A percentile compares a stretch with the other conserved stretches of the same genome.
phyloP scores from a whole-genome alignment of 2,797 vertebrate species.

The Adrianichthys oophorus region DNA sequence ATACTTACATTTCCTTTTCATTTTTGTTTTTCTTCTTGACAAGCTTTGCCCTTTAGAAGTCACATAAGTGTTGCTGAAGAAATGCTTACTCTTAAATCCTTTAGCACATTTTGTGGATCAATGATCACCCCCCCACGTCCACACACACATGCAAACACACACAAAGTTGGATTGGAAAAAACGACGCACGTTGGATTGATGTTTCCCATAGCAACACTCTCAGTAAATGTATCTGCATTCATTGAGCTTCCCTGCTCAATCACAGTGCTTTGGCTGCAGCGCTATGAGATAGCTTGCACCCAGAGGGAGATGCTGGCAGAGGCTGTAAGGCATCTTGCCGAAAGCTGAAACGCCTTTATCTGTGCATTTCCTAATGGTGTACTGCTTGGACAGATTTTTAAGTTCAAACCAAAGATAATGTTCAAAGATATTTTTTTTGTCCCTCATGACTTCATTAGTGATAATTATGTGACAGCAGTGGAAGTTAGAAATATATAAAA shows the following conservation, averaged over 20 bases:
- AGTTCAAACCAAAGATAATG: conserved; percentile 60
- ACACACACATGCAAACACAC: no score
- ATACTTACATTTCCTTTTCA: conserved; percentile 13
- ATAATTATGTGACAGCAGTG: conserved; percentile 53
- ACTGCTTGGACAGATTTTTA: conserved; percentile 46
- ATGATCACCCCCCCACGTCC: conserved; percentile 32
- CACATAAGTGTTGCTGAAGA: conserved; percentile 38
- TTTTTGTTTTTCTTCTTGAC: conserved; percentile 21
- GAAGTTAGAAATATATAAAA: conserved; percentile 14
- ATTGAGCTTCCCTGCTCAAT: conserved; percentile 65
- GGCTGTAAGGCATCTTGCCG: conserved; percentile 54
- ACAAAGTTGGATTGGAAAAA: conserved; percentile 30
- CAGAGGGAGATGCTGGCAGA: conserved; percentile 65
- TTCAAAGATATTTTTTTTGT: conserved; percentile 54
- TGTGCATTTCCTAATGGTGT: conserved; percentile 53
- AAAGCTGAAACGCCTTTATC: conserved; percentile 69
- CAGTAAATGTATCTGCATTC: conserved; percentile 67
- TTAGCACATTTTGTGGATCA: conserved; percentile 64
- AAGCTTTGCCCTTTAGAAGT: conserved; percentile 39
- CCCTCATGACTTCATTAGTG: conserved; percentile 69
- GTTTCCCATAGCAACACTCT: conserved; percentile 58
- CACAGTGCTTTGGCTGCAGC: conserved; percentile 53
- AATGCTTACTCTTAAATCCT: conserved; percentile 66
- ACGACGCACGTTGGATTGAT: conserved; percentile 55
- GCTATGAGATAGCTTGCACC: conserved; percentile 55